A percentile compares a stretch with the other conserved stretches of the same genome.
phyloP scores from a whole-genome alignment of 2,113 vertebrate genomes.

The Trematomus loennbergii region DNA sequence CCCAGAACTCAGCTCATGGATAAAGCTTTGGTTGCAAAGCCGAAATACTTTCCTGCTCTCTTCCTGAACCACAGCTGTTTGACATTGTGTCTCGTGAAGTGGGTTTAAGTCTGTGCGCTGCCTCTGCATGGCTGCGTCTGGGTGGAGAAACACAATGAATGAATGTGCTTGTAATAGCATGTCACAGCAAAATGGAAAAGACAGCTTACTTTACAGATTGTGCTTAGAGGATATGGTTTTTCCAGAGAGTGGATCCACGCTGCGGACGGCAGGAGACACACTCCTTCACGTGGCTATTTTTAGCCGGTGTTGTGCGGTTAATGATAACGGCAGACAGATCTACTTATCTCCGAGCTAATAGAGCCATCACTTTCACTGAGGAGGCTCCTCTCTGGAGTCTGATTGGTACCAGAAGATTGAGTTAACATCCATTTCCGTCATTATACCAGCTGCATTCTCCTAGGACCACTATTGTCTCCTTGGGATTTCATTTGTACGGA shows the following conservation, averaged over 20 bases:
- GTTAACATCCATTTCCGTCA: slow-evolving; percentile 24
- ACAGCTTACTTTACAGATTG: slow-evolving; percentile 71
- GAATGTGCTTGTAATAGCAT: slow-evolving; percentile 67
- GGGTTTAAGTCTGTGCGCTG: slow-evolving; percentile 45
- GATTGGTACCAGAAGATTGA: slow-evolving; percentile 26
- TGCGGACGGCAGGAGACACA: slow-evolving; percentile 31
- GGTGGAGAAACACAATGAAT: slow-evolving; percentile 74
- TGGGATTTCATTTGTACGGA: background rate
- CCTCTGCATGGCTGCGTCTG: slow-evolving; percentile 63
- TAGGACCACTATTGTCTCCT: background rate
- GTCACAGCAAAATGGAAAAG: slow-evolving; percentile 69
- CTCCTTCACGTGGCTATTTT: slow-evolving; percentile 69
- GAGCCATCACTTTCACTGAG: slow-evolving; percentile 51
- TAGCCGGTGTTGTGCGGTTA: slow-evolving; percentile 54
- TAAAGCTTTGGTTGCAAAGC: slow-evolving; percentile 36
- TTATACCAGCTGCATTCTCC: background rate
- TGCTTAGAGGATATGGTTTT: slow-evolving; percentile 30
- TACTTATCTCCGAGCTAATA: slow-evolving; percentile 63
- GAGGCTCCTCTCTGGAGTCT: slow-evolving; percentile 45
- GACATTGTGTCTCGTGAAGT: slow-evolving; percentile 55
- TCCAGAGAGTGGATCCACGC: slow-evolving; percentile 16
- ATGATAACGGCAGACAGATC: slow-evolving; percentile 47
- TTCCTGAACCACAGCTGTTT: slow-evolving; percentile 59
- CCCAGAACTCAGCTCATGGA: slow-evolving; percentile 20
- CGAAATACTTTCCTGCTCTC: slow-evolving; percentile 12